Conservation (phyloP, 2,113 vertebrate genomes). For the Petroica traversi region DNA sequence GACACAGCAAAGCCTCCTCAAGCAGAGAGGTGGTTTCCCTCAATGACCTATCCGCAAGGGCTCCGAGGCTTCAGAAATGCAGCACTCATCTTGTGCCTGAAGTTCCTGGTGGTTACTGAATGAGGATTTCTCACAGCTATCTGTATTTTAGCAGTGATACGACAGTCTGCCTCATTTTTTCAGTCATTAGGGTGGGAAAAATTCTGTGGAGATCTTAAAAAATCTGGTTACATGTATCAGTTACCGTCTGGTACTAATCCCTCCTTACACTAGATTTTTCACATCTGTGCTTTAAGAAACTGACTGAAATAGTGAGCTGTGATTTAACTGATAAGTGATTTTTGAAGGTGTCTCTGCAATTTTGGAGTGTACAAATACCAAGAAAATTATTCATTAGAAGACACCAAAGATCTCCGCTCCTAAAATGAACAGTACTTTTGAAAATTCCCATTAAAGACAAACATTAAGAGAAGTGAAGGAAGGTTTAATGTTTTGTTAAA, state of each 20-base stretch:
- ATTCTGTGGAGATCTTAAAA: neutral
- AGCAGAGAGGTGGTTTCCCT: neutral
- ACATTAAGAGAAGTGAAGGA: neutral
- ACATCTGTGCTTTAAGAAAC: neutral
- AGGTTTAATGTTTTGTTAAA: neutral
- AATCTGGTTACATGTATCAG: neutral
- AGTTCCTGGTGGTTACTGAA: neutral
- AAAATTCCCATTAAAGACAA: neutral
- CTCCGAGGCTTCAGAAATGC: neutral
- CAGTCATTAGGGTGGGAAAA: neutral
- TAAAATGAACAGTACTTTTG: neutral
- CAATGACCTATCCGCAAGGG: neutral
- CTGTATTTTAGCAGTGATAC: neutral
- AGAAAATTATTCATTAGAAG: neutral
- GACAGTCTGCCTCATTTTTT: neutral
- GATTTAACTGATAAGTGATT: neutral
- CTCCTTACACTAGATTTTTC: neutral
- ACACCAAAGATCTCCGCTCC: neutral
- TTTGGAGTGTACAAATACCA: neutral
- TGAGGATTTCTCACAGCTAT: neutral
- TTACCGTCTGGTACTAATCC: neutral
- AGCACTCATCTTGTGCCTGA: neutral
- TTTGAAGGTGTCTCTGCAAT: neutral
- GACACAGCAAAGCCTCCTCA: neutral
- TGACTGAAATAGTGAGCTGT: neutral